Base-by-base conservation (phyloP, 2,113 vertebrate genomes). In the Cryptoleucopteryx plumbea region DNA sequence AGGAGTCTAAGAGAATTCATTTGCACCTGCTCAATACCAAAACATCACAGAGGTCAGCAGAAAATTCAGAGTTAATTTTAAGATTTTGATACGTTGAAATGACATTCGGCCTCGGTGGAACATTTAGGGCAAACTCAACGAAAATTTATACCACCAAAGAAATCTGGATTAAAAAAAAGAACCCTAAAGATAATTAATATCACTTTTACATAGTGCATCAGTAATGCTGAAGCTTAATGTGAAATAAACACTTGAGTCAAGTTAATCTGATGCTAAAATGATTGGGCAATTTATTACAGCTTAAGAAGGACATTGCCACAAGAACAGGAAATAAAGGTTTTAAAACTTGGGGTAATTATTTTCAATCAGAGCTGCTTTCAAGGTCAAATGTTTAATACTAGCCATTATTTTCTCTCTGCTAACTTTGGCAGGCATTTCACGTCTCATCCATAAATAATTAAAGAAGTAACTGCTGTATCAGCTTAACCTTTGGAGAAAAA, bases 401-500 rank as follows among this genome's bases (percentile, higher is more conserved):
- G 93, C 87, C 96, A 98, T 98, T 98, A 97, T 97, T 98, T 98
- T 98, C 91, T 96, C 93, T 95, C 97, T 95, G 91, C 95, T 98
- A 95, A 94, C 82, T 97, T 97, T 98, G 97, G 97, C 97, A 98
- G 96, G 88, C 77, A 21, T 97, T 98, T 97, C 96, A 81, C 92
- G 92, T 91, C 82, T 98, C 96, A 95, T 95, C 95, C 86, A 97
- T 97, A 97, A 98, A 98, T 98, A 98, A 98, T 98, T 98, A 98
- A 98, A 97, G 88, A 88, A 96, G 70, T 95, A 95, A 96, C 94
- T 98, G 97, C 95, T 97, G 84, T 59, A 91, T 98, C 94, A 98
- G 92, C 94, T 96, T 96, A 98, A 96, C 90, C 96, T 97, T 94
- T 96, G 61, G 77, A 95, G 88, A 90, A 94, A 95, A 96, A 95